Evolutionary conservation across 2,797 vertebrate species (phyloP).

Genomic region (Phalanger gymnotis): DNA sequence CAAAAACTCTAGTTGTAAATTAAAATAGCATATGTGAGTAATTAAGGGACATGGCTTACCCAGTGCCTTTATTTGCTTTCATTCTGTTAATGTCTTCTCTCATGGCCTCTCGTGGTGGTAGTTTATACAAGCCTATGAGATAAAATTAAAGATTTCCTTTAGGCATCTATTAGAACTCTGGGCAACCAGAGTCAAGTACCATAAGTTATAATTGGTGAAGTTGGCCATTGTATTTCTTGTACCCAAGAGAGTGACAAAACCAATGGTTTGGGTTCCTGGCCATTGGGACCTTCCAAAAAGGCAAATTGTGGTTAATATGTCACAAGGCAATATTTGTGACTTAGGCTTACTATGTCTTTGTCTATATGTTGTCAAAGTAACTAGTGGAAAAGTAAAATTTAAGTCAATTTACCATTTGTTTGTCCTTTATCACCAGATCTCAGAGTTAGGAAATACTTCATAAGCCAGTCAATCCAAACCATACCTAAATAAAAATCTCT

Average conservation of each 20-base stretch:
- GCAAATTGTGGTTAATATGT: background rate
- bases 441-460: background rate
- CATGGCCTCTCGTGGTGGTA: slow-evolving; percentile 86
- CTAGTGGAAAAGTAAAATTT: background rate
- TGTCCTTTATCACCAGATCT: background rate
- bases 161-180: background rate
- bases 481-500: background rate
- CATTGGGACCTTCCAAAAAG: background rate
- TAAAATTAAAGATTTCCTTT: fast-evolving
- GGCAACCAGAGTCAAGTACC: background rate
- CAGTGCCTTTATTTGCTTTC: slow-evolving; percentile 76
- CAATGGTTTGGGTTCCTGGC: background rate
- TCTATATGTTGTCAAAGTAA: background rate
- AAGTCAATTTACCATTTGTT: background rate
- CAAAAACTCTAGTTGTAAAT: background rate
- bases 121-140: slow-evolving; percentile 82
- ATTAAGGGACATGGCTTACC: slow-evolving; percentile 67
- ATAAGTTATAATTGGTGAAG: no score
- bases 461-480: background rate
- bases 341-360: background rate
- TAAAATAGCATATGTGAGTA: background rate
- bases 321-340: background rate
- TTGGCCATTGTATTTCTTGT: background rate
- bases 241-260: background rate
- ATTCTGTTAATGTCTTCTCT: slow-evolving; percentile 84